Conservation (phyloP, 2,113 vertebrate species). For the Embiotoca jacksoni region DNA sequence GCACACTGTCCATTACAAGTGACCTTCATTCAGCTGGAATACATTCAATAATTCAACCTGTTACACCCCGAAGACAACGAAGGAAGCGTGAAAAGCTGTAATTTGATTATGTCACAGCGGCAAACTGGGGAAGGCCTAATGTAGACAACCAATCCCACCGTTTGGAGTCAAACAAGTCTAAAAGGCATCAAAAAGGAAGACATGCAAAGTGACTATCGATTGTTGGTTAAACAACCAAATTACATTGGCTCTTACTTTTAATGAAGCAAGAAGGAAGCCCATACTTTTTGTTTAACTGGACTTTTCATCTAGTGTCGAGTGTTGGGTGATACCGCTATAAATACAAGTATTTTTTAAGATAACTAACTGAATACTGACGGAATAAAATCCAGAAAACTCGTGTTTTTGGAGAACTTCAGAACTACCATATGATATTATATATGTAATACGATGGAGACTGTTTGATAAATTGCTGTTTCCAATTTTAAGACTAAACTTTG, state of each 20-base stretch:
- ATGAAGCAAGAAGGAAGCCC: slow-evolving; percentile 31
- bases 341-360: no score
- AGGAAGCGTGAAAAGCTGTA: slow-evolving; percentile 30
- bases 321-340: neutral
- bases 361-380: no score
- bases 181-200: slow-evolving; percentile 40
- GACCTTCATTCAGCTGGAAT: slow-evolving; percentile 24
- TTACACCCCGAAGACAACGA: neutral
- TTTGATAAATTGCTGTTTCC: neutral
- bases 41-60: slow-evolving; percentile 29
- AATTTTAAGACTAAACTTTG: neutral
- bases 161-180: slow-evolving; percentile 30
- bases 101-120: slow-evolving; percentile 35
- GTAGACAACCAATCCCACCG: slow-evolving; percentile 28
- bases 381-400: no score
- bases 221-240: slow-evolving; percentile 63
- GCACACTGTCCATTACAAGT: slow-evolving; percentile 25
- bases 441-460: neutral
- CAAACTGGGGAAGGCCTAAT: slow-evolving; percentile 14
- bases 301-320: neutral
- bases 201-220: slow-evolving; percentile 54
- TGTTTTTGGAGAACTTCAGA: no score
- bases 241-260: slow-evolving; percentile 48
- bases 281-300: slow-evolving; percentile 22
- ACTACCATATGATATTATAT: no score